Evolutionary conservation across 2,888 invertebrate species (phyloP), one percentile per base, ranked within the genome.

Genomic region (Pollenia griseotomentosa): DNA sequence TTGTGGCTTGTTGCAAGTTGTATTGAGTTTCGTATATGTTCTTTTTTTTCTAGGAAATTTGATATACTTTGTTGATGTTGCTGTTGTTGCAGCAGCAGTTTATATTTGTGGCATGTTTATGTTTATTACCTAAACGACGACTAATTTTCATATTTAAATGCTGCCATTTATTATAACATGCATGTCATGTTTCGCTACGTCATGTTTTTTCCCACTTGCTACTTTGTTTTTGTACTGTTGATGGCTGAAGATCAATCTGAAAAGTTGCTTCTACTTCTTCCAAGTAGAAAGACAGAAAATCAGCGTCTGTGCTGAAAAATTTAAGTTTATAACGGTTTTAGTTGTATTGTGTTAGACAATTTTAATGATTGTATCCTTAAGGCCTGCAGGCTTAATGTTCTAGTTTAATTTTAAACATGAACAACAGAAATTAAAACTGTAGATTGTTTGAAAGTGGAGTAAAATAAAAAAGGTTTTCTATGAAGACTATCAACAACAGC

Each of bases 111-210:
- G 81, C 81, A 79, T 71, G 79, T 80, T 73, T 78, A 46, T 77
- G 42, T 80, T 70, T 68, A 71, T 70, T 68, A 73, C 57, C 48
- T 68, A 71, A 88, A 84, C 68, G 84, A 46, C 84, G 83, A 88
- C 86, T 88, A 88, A 89, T 89, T 88, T 85, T 73, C 51, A 75
- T 86, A 86, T 82, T 88, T 88, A 89, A 89, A 84, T 89, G 88
- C 48, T 86, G 88, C 82, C 88, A 88, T 89, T 89, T 89, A 89
- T 89, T 88, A 89, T 44, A 73, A 68, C 74, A 71, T 74, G 75
- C 88, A 88, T 87, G 87, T 88, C 88, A 89, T 75, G 78, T 81
- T 63, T 53, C 19, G 55, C 14, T 79, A 40, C 65, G 65, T 57
- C 66, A 1, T 19, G 12, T 42, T 46, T 83, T 71, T 70, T 71